Percentiles rank a stretch among this genome's conserved stretches.
phyloP scores from a whole-genome alignment of 1,140 invertebrate genomes.

The Penaeus indicus region DNA sequence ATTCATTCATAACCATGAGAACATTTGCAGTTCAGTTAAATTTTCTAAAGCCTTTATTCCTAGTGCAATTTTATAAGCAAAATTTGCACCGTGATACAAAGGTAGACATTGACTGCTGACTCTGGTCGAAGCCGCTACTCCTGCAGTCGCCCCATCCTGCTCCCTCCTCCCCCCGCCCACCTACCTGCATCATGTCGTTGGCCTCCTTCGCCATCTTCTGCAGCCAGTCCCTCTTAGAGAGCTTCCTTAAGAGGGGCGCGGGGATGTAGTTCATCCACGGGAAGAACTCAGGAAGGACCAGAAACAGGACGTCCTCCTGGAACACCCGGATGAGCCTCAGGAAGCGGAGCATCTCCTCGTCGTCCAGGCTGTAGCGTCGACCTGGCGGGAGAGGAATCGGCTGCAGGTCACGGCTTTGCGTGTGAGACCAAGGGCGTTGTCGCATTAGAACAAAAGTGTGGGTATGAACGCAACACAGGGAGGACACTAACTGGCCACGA shows the following conservation, averaged over 20 bases:
- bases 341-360: conserved; percentile 36
- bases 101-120: too few species aligned
- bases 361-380: conserved; percentile 42
- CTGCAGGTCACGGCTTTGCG: too few species aligned
- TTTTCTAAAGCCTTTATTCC: too few species aligned
- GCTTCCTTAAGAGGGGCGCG: not conserved
- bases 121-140: too few species aligned
- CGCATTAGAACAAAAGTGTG: not conserved
- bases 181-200: not conserved
- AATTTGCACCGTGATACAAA: too few species aligned
- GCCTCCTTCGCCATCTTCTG: not conserved
- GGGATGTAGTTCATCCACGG: conserved; percentile 39
- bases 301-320: conserved; percentile 13
- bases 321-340: conserved; percentile 8
- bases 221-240: conserved; percentile 17
- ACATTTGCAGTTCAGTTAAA: too few species aligned
- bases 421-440: not conserved
- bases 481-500: conserved; percentile 46
- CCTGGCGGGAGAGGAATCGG: not conserved
- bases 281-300: conserved; percentile 41
- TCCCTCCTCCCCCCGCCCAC: too few species aligned
- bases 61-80: too few species aligned
- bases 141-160: too few species aligned
- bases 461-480: not conserved
- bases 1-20: too few species aligned